Conservation (phyloP, 2,888 invertebrate species). For the Ypsolopha scabrella region DNA sequence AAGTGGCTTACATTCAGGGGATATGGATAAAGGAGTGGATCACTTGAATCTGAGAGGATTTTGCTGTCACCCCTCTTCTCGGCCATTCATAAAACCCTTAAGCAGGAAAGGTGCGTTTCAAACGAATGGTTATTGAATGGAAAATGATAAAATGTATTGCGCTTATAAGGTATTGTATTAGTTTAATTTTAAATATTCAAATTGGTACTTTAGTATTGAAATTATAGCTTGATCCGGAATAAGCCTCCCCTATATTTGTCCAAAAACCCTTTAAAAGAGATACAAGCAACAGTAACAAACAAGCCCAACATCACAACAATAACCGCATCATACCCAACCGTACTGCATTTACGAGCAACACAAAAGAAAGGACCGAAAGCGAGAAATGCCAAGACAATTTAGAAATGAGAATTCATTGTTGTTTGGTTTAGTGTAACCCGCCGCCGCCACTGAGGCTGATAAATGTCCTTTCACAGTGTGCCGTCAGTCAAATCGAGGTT, state of each 20-base stretch:
- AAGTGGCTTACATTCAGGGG: slow-evolving; percentile 58
- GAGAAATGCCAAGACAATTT: slow-evolving; percentile 61
- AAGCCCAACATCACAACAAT: background rate
- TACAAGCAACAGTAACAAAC: background rate
- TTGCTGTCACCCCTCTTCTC: background rate
- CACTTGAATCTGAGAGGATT: background rate
- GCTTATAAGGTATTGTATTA: too few species aligned
- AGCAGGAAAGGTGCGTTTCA: too few species aligned
- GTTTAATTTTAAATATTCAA: too few species aligned
- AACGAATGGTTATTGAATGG: too few species aligned
- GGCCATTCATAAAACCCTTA: too few species aligned
- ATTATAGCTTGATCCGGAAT: too few species aligned
- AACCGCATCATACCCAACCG: background rate
- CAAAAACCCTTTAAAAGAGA: too few species aligned
- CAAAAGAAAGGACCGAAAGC: slow-evolving; percentile 46
- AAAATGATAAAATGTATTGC: too few species aligned
- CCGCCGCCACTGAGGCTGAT: slow-evolving; percentile 67
- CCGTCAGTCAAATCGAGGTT: slow-evolving; percentile 70
- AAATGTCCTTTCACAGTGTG: slow-evolving; percentile 67
- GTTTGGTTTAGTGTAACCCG: slow-evolving; percentile 67
- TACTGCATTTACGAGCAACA: slow-evolving; percentile 23
- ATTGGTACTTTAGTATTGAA: too few species aligned
- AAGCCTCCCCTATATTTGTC: too few species aligned
- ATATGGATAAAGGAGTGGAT: slow-evolving; percentile 8
- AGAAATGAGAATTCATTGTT: slow-evolving; percentile 69